Base-by-base conservation (phyloP, 2,113 vertebrate species). In the Bufo gargarizans region DNA sequence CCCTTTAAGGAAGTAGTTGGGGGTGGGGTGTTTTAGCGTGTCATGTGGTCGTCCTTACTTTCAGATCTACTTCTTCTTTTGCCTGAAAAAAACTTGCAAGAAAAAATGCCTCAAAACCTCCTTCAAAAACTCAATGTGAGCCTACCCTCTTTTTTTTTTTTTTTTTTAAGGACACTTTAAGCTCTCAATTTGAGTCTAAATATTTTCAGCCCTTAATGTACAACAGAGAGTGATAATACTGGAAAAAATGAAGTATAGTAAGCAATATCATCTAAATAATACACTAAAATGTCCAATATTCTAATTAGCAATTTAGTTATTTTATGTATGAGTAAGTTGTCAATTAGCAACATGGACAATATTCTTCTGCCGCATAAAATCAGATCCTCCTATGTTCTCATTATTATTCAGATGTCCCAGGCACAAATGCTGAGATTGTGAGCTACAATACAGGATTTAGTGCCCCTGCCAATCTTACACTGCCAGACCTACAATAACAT, bases 401-500 rank as follows among this genome's bases (percentile, higher is more conserved):
- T 63, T 76, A 72, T 82, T 82, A 82, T 71, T 76, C 82, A 33
- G 14, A 14, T 20, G 80, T 71, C 49, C 20, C n/a, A 17, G 71
- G 78, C 58, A 53, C 49, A 33, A 65, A 53, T 16, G 56, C 67
- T n/a, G 47, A 65, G 87, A 84, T 55, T 65, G 59, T 47, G 45
- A 67, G 58, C 69, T n/a, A 33, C 7, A 49, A 76, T 59, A 33
- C 55, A 20, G 58, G 58, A 88, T 69, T 77, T 77, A 53, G 19
- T 65, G 80, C 65, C 81, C 80, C 81, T 83, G 86, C 80, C 80
- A 83, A 77, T 45, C 69, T 49, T 77, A 33, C 69, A 19, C 71
- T 77, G 55, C 61, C 81, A 84, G 80, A 59, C 71, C 80, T 88
- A 81, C 80, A 88, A 88, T 88, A 81, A 72, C 86, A 87, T 87